A percentile compares a stretch with the other conserved stretches of the same genome.
Evolutionary conservation across 1,140 invertebrate species (phyloP).

Genomic region (Ephestia elutella): DNA sequence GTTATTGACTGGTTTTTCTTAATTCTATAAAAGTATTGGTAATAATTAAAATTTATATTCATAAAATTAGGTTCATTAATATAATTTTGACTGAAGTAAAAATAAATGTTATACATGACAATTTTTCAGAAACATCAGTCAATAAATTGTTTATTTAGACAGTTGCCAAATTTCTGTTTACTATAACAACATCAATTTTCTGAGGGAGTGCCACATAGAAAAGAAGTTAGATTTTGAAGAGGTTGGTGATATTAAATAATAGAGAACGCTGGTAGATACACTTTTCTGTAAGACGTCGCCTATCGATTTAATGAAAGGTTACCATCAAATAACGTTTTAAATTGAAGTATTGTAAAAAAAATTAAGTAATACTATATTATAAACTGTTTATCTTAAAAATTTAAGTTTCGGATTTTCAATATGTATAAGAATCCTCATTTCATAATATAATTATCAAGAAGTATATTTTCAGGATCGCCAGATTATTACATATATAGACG

Average conservation of each 20-base stretch:
- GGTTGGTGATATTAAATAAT: slow-evolving; percentile 11
- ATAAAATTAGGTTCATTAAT: too few species aligned
- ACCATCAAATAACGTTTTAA: not conserved
- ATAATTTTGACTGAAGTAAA: too few species aligned
- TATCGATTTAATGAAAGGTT: not conserved
- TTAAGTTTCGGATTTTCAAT: too few species aligned
- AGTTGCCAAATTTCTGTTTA: slow-evolving; percentile 11
- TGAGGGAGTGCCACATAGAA: slow-evolving; percentile 19
- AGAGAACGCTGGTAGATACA: slow-evolving; percentile 12
- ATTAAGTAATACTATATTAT: too few species aligned
- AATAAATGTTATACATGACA: too few species aligned
- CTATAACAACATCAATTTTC: slow-evolving; percentile 20
- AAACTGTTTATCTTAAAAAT: too few species aligned
- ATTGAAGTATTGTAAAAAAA: not conserved
- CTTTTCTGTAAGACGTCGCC: not conserved
- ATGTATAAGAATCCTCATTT: too few species aligned
- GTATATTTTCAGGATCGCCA: too few species aligned
- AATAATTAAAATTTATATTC: too few species aligned
- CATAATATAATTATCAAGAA: too few species aligned
- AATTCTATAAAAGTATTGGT: not conserved
- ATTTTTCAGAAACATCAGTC: not conserved
- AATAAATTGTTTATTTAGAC: not conserved
- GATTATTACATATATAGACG: too few species aligned
- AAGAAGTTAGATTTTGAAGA: slow-evolving; percentile 18
- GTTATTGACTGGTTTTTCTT: slow-evolving; percentile 5